Conservation (phyloP, 2,888 invertebrate genomes). For the Leptarthrus brevirostris region DNA sequence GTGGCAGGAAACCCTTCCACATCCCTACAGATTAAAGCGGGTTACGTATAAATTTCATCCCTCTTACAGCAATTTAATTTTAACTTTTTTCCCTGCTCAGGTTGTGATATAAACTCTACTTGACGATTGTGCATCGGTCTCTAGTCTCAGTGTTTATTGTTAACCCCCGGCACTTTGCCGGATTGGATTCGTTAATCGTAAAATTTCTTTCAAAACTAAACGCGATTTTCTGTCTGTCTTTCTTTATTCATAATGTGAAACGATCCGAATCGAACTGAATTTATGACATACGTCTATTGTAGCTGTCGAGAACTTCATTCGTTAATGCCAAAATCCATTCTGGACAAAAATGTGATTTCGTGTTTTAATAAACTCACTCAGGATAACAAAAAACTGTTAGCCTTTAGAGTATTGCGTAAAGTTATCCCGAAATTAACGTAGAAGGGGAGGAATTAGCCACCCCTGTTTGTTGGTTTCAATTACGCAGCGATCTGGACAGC, state of each 20-base stretch:
- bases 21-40: neutral
- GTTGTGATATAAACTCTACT: too few species aligned
- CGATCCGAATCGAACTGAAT: neutral
- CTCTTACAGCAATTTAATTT: too few species aligned
- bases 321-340: neutral
- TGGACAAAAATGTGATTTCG: neutral
- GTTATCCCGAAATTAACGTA: neutral
- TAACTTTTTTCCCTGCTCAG: too few species aligned
- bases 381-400: neutral
- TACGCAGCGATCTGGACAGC: neutral
- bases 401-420: neutral
- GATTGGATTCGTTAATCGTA: neutral
- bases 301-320: neutral
- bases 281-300: neutral
- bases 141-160: neutral
- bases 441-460: neutral
- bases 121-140: too few species aligned
- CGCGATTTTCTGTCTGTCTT: neutral
- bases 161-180: neutral
- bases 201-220: neutral
- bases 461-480: neutral
- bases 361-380: neutral
- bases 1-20: neutral
- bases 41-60: too few species aligned
- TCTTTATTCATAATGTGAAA: neutral